phyloP scores from a whole-genome alignment of 2,113 vertebrate species.

The Poeciliopsis turrubarensis region DNA sequence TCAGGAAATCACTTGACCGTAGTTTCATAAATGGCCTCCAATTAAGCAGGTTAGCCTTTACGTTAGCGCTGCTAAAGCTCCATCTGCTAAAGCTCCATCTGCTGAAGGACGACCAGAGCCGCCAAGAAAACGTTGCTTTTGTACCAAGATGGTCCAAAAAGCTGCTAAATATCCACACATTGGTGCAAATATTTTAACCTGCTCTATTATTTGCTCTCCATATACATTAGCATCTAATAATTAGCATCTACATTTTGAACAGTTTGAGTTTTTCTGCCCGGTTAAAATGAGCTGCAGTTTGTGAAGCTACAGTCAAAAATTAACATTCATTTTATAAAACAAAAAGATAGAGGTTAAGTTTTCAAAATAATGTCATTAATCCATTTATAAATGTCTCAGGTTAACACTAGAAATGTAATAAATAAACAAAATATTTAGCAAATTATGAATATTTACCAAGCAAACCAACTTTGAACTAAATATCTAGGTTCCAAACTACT shows the following conservation, averaged over 20 bases:
- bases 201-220: not conserved
- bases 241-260: not conserved
- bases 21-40: not conserved
- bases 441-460: too few species aligned
- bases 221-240: not conserved
- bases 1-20: conserved; percentile 1
- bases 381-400: too few species aligned
- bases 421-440: too few species aligned
- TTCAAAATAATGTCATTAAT: too few species aligned
- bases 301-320: too few species aligned
- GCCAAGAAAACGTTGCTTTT: not conserved
- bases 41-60: not conserved
- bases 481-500: too few species aligned
- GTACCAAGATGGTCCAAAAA: not conserved
- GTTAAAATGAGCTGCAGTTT: too few species aligned
- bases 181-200: not conserved
- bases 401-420: too few species aligned
- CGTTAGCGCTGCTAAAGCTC: not conserved
- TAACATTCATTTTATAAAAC: too few species aligned
- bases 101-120: not conserved
- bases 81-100: not conserved
- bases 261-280: too few species aligned
- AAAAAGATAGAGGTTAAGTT: too few species aligned
- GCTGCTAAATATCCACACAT: not conserved
- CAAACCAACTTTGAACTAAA: too few species aligned